Conservation (phyloP, 2,888 invertebrate genomes). For the Pachymerium ferrugineum region DNA sequence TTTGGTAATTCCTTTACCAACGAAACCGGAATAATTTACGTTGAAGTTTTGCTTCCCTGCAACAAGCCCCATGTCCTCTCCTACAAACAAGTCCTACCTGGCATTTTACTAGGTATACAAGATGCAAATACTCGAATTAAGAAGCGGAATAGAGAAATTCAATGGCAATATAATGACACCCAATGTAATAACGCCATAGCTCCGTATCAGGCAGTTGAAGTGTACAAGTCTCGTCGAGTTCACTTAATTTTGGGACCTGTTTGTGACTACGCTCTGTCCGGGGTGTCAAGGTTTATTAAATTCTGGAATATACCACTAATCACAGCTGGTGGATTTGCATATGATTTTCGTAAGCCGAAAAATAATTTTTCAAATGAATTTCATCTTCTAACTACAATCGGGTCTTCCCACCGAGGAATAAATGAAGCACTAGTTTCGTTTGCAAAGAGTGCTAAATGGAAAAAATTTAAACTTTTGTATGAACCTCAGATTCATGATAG, state of each 20-base stretch:
- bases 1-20: background rate
- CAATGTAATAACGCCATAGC: background rate
- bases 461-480: background rate
- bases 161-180: background rate
- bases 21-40: background rate
- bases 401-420: background rate
- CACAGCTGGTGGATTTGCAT: slow-evolving; percentile 3
- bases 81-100: background rate
- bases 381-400: background rate
- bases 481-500: background rate
- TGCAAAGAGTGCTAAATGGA: background rate
- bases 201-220: background rate
- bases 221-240: background rate
- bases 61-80: background rate
- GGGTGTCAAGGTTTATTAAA: background rate
- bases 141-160: background rate
- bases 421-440: background rate
- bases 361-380: background rate
- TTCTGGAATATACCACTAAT: slow-evolving; percentile 5
- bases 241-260: background rate
- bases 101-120: background rate
- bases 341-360: background rate
- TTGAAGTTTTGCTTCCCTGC: background rate
- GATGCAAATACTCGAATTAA: background rate
- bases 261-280: background rate